Conservation (phyloP, 2,113 vertebrate genomes). For the Cettia cetti region DNA sequence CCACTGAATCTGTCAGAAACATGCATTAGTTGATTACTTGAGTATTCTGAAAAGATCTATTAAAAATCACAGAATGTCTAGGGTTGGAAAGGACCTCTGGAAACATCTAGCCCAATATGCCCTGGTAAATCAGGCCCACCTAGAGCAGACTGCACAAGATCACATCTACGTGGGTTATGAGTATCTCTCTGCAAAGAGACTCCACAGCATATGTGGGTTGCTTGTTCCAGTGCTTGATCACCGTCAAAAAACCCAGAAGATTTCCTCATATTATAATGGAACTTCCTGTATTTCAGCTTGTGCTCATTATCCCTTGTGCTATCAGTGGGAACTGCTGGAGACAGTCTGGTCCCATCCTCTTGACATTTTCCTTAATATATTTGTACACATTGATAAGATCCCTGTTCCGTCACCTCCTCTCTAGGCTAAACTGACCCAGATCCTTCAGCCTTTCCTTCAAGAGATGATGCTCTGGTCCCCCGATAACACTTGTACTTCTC, state of each 20-base stretch:
- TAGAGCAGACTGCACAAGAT: neutral
- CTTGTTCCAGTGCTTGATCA: neutral
- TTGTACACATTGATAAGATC: too few relatives aligned
- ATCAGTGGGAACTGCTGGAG: fast-evolving
- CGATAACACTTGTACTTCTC: neutral
- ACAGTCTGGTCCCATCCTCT: neutral
- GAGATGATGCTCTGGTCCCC: neutral
- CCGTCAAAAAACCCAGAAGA: neutral
- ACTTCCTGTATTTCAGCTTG: neutral
- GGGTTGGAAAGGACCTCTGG: neutral
- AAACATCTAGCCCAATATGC: neutral
- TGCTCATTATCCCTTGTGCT: neutral
- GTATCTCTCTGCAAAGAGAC: fast-evolving
- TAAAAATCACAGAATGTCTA: neutral
- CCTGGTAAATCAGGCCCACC: neutral
- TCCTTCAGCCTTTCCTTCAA: neutral
- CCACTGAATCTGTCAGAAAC: neutral
- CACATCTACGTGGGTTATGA: neutral
- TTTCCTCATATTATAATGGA: neutral
- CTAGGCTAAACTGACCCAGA: neutral
- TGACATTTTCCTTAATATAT: neutral
- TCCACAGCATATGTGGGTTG: neutral
- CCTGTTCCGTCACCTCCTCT: neutral
- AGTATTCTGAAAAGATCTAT: neutral
- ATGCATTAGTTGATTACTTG: neutral